Percentiles rank a stretch among this genome's conserved stretches.
Evolutionary conservation across 2,113 vertebrate species (phyloP).

Genomic region (Rhinolophus ferrumequinum): DNA sequence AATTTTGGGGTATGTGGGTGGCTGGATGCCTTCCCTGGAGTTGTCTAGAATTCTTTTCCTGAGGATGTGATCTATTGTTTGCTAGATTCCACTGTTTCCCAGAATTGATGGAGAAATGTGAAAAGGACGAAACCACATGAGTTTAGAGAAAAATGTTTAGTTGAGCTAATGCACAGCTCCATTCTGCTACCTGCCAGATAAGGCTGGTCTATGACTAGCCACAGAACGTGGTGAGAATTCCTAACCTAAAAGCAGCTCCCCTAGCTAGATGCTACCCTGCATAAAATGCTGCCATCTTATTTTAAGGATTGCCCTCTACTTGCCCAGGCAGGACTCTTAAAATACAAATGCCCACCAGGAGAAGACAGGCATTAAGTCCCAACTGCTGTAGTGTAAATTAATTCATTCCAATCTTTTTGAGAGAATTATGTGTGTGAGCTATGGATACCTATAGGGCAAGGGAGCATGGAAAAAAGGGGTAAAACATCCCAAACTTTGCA

Average conservation of each 20-base stretch:
- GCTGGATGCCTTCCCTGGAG: not conserved
- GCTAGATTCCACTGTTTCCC: not conserved
- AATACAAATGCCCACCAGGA: conserved; percentile 26
- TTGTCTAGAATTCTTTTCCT: not conserved
- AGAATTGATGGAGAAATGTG: not conserved
- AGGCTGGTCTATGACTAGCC: not conserved
- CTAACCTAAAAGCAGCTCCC: not conserved
- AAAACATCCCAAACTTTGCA: not conserved
- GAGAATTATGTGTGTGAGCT: not conserved
- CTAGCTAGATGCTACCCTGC: not conserved
- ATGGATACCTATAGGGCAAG: not conserved
- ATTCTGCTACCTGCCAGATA: not conserved
- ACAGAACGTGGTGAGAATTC: not conserved
- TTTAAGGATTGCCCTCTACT: not conserved
- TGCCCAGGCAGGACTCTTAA: conserved; percentile 6
- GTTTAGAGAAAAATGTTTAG: not conserved
- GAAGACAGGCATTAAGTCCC: not conserved
- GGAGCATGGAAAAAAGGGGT: not conserved
- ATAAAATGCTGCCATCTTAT: not conserved
- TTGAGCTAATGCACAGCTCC: not conserved
- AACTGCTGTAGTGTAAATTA: not conserved
- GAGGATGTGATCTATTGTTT: not conserved
- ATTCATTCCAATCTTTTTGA: not conserved
- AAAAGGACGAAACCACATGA: not conserved
- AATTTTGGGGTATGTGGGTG: not conserved